A percentile compares a stretch with the other conserved stretches of the same genome.
Conservation (phyloP, 2,797 vertebrate genomes). For the Pseudocheirus occidentalis region DNA sequence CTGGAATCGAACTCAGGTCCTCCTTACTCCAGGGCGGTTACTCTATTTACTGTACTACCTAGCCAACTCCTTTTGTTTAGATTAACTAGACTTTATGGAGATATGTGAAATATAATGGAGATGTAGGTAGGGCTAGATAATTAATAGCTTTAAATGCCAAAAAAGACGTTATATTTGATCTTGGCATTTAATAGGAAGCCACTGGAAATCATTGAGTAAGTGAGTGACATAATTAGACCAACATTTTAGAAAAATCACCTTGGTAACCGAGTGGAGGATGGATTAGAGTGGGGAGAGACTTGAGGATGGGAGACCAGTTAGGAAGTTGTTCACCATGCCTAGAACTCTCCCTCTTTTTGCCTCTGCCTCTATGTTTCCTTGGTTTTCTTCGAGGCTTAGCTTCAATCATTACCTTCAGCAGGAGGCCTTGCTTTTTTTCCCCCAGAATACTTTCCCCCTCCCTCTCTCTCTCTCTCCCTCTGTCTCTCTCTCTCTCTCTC, state of each 20-base stretch:
- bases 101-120: neutral
- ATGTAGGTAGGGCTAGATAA: neutral
- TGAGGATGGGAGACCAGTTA: neutral
- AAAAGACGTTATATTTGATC: neutral
- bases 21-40: too few relatives aligned
- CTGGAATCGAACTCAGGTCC: too few relatives aligned
- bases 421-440: neutral
- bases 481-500: too few relatives aligned
- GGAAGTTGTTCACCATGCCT: neutral
- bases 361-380: neutral
- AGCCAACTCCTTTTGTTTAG: neutral
- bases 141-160: neutral
- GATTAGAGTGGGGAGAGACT: neutral
- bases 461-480: too few relatives aligned
- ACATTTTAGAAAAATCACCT: neutral
- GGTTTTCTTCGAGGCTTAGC: neutral
- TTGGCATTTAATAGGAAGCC: neutral
- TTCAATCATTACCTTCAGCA: neutral
- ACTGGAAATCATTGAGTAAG: neutral
- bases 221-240: neutral
- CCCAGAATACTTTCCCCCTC: neutral
- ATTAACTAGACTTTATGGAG: neutral
- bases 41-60: too few relatives aligned
- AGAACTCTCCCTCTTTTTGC: neutral
- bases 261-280: neutral